These are phyloP conservation scores for Dexiosoma caninum DNA, from an alignment of 2,888 invertebrate genomes.

Conservation along the genomic window DNA sequence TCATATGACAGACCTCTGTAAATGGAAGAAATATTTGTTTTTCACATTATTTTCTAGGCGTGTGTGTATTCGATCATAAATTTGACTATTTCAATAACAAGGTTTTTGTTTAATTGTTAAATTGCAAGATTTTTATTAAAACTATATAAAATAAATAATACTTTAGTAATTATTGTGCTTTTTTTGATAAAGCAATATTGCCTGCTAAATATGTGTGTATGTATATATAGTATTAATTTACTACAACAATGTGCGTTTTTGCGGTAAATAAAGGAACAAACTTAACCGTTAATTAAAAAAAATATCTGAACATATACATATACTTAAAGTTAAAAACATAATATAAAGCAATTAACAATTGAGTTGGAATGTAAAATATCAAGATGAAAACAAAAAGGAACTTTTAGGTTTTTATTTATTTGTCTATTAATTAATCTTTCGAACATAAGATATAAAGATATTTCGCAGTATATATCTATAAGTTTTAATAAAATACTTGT, in stretches of 20 bases:
- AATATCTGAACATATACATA: background rate
- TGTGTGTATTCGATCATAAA: background rate
- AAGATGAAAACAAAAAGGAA: conserved; percentile 37
- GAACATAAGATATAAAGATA: too few species aligned
- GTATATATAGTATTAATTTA: too few species aligned
- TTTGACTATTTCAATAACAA: conserved; percentile 25
- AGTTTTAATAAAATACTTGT: too few species aligned
- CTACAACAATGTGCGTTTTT: conserved; percentile 53
- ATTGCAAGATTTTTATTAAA: background rate
- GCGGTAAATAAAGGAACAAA: conserved; percentile 34
- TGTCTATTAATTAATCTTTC: too few species aligned
- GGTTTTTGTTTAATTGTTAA: background rate
- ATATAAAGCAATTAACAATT: conserved; percentile 1
- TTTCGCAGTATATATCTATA: too few species aligned
- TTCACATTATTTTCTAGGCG: background rate
- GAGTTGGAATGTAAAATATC: conserved; percentile 9
- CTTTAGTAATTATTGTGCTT: background rate
- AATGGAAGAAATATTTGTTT: conserved; percentile 67
- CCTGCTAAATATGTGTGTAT: conserved; percentile 31
- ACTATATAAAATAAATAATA: background rate
- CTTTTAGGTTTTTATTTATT: too few species aligned
- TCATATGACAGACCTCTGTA: conserved; percentile 73
- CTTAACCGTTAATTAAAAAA: conserved; percentile 20
- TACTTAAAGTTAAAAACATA: conserved; percentile 2
- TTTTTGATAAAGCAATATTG: background rate